Base-by-base conservation (phyloP, 2,888 invertebrate species). In the Meteorus colon region DNA sequence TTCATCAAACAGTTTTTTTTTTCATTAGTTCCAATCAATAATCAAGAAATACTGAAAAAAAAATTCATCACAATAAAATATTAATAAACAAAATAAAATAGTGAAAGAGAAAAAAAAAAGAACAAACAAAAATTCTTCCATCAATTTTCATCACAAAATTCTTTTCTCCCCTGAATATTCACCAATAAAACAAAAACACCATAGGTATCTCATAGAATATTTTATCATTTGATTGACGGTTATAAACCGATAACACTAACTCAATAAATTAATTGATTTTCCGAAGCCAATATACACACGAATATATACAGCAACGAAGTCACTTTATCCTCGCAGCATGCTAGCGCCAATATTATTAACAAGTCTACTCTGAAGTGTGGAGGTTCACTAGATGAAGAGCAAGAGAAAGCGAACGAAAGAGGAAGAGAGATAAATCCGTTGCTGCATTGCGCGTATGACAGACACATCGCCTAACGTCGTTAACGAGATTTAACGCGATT, bases 401-500 rank as follows among this genome's bases (percentile, higher is more conserved):
- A 55, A 19, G n/a, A 24, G n/a, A 19, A n/a, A 45, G 45, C 16
- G 16, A 10, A 14, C 4, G 8, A 45, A 14, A 51, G n/a, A 51
- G 3, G 16, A 27, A 29, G n/a, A 14, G n/a, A 62, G 14, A 62
- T 29, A 62, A 62, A 51, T 68, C 51, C 8, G 19, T 19, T 4
- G 19, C 2, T 45, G 14, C 48, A 51, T 19, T 45, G 14, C 48
- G 29, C 37, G 19, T 77, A 63, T 71, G 71, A 66, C 74, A 63
- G 72, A 69, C 75, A 55, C 70, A 68, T 75, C 75, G 75, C 75
- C 19, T 77, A 84, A 82, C 83, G 81, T 85, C 86, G 84, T 86
- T 86, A 89, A 86, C 86, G 85, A 86, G 84, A 84, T 87, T 86
- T 60, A 70, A 70, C 41, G 86, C 85, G 87, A 88, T 88, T 88